A percentile compares a stretch with the other conserved stretches of the same genome.
Evolutionary conservation across 92 coral and sea anemone species (phyloP).

Genomic region (Palythoa caribaeorum): DNA sequence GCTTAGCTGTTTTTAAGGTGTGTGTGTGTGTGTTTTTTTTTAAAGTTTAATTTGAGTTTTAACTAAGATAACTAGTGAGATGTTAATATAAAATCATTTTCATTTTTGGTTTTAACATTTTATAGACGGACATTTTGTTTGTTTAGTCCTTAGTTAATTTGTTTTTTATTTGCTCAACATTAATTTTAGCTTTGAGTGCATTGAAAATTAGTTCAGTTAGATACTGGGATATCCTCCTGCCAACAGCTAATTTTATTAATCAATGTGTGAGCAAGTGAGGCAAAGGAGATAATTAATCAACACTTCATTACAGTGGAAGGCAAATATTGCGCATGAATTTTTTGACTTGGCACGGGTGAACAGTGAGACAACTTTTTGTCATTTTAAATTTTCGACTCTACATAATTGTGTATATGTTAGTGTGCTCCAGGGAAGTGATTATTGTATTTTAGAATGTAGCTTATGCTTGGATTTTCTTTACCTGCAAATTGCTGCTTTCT

Average conservation of each 20-base stretch:
- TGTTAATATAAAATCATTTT: too few relatives aligned
- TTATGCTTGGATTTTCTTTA: background rate
- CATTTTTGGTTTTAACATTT: too few relatives aligned
- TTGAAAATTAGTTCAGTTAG: background rate
- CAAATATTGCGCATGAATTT: conserved; percentile 96
- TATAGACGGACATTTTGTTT: background rate
- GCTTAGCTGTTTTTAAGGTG: too few relatives aligned
- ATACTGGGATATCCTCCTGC: conserved; percentile 26
- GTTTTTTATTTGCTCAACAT: background rate
- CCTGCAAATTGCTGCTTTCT: background rate
- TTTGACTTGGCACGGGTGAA: conserved; percentile 85
- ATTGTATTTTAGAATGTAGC: background rate
- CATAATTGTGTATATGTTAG: conserved; percentile 20
- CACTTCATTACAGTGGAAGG: conserved; percentile 98
- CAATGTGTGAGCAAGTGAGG: conserved; percentile 95
- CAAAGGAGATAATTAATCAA: conserved; percentile 78
- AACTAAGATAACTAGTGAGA: too few relatives aligned
- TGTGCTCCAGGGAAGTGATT: conserved; percentile 31
- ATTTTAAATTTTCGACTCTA: conserved; percentile 65
- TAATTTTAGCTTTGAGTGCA: background rate
- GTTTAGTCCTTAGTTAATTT: background rate
- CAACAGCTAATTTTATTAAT: conserved; percentile 46
- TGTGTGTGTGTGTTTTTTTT: too few relatives aligned
- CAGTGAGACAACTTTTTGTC: conserved; percentile 94
- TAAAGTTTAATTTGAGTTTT: too few relatives aligned